phyloP scores from a whole-genome alignment of 2,113 vertebrate genomes.

The Chlorodrepanis virens region DNA sequence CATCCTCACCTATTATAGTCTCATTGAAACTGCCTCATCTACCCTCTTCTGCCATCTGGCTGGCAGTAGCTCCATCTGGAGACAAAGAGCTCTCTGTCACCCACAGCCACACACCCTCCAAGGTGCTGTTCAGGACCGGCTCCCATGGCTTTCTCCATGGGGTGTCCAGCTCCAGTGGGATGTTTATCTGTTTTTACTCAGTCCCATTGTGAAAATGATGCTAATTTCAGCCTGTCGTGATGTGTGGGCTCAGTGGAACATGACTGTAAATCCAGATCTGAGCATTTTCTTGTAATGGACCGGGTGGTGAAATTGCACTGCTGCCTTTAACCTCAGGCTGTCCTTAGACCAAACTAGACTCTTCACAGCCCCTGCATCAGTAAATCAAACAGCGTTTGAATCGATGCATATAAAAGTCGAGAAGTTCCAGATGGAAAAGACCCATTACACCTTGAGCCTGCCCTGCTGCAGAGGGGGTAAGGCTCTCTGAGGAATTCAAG shows the following conservation, averaged over 20 bases:
- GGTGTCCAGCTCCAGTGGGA: not conserved
- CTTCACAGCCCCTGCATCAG: not conserved
- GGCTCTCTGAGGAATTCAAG: not conserved
- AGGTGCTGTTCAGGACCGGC: rapidly evolving
- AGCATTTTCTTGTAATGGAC: not conserved
- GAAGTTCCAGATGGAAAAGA: slow-evolving; percentile 35
- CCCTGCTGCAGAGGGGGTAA: not conserved
- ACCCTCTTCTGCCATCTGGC: not conserved
- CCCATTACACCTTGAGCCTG: not conserved
- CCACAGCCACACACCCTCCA: not conserved
- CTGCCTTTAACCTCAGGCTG: slow-evolving; percentile 40
- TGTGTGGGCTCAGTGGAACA: not conserved
- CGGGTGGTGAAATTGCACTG: not conserved
- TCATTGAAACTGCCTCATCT: not conserved
- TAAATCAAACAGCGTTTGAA: slow-evolving; percentile 39
- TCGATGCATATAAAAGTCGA: slow-evolving; percentile 4
- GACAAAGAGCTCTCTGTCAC: not conserved
- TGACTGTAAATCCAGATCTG: slow-evolving; percentile 22
- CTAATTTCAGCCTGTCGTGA: not conserved
- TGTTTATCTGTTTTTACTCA: not conserved
- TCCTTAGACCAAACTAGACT: slow-evolving; percentile 6
- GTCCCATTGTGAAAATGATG: not conserved
- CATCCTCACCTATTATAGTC: not conserved
- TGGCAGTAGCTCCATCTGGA: not conserved
- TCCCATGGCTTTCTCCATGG: not conserved